phyloP scores from a whole-genome alignment of 1,140 invertebrate species.

The Bombus ignitus region DNA sequence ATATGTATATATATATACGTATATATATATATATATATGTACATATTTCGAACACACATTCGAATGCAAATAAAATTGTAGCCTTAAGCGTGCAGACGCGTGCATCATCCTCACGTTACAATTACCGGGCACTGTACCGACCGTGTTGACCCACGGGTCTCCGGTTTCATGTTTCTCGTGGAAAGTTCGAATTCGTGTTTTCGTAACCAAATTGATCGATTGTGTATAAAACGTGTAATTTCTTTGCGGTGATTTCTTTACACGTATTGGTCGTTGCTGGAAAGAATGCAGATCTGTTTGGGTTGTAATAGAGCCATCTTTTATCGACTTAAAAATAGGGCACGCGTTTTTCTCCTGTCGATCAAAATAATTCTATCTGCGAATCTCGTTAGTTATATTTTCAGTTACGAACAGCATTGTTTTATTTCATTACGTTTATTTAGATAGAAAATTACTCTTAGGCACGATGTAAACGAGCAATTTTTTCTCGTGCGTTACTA shows the following conservation, averaged over 20 bases:
- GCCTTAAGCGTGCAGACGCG: slow-evolving; percentile 30
- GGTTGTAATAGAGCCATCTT: too few relatives aligned
- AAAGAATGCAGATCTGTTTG: too few relatives aligned
- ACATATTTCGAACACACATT: not conserved
- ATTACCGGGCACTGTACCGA: slow-evolving; percentile 12
- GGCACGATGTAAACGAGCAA: too few relatives aligned
- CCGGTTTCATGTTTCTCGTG: slow-evolving; percentile 9
- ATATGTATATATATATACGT: not conserved
- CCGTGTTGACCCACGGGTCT: slow-evolving; percentile 7
- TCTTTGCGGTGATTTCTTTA: not conserved
- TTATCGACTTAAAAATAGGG: too few relatives aligned
- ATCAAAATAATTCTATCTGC: too few relatives aligned
- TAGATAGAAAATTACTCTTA: too few relatives aligned
- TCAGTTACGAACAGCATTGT: too few relatives aligned
- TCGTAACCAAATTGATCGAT: not conserved
- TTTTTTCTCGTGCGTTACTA: too few relatives aligned
- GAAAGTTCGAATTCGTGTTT: slow-evolving; percentile 7
- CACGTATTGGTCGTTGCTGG: not conserved
- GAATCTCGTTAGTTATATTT: too few relatives aligned
- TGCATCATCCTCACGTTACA: slow-evolving; percentile 31
- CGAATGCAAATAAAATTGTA: slow-evolving; percentile 44
- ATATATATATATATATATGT: not conserved
- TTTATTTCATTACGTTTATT: too few relatives aligned
- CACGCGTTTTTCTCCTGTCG: too few relatives aligned
- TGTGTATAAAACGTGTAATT: not conserved